Conservation (phyloP, 2,113 vertebrate genomes). For the Nestor notabilis region DNA sequence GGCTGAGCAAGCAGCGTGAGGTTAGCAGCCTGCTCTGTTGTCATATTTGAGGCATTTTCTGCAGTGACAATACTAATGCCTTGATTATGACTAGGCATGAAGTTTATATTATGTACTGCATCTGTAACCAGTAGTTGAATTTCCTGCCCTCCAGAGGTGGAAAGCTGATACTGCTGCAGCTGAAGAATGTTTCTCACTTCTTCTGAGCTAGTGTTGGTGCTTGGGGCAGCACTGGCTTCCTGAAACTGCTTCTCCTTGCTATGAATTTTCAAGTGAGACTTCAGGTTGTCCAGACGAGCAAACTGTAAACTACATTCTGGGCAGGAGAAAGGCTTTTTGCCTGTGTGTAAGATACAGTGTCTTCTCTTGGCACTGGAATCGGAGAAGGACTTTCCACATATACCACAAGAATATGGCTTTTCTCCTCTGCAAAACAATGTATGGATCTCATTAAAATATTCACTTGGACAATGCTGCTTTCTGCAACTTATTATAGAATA, state of each 20-base stretch:
- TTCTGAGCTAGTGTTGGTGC: slow-evolving; percentile 22
- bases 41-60: slow-evolving; percentile 66
- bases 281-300: slow-evolving; percentile 93
- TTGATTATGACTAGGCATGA: slow-evolving; percentile 82
- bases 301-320: slow-evolving; percentile 88
- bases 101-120: slow-evolving; percentile 86
- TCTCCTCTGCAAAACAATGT: slow-evolving; percentile 84
- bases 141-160: slow-evolving; percentile 83
- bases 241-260: slow-evolving; percentile 83
- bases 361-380: slow-evolving; percentile 93
- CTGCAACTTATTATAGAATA: not conserved
- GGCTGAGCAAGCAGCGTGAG: slow-evolving; percentile 86
- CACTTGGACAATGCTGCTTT: not conserved
- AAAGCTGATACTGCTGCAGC: slow-evolving; percentile 89
- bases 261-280: slow-evolving; percentile 90
- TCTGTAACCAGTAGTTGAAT: slow-evolving; percentile 90
- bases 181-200: slow-evolving; percentile 84
- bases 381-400: slow-evolving; percentile 92
- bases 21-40: slow-evolving; percentile 71
- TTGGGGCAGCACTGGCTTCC: not conserved
- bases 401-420: slow-evolving; percentile 89
- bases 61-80: slow-evolving; percentile 86
- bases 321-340: slow-evolving; percentile 93
- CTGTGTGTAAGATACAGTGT: slow-evolving; percentile 90
- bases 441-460: not conserved